Evolutionary conservation across 2,888 invertebrate species (phyloP), one percentile per base, ranked within the genome.

Genomic region (Opisthograptis luteolata): DNA sequence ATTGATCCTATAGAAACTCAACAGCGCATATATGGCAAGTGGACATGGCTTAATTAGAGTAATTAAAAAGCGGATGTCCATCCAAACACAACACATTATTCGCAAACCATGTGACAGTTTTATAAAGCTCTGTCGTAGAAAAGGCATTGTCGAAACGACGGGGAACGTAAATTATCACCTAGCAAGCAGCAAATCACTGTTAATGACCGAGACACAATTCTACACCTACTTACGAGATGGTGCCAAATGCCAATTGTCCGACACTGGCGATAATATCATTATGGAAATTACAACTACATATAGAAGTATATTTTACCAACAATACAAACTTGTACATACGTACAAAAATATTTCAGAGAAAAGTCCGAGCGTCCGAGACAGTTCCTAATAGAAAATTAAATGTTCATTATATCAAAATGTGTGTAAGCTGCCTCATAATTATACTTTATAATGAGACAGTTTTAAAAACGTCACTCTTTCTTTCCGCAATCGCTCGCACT

Each of bases 131-230:
- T 35, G 24, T 28, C 37, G 37, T 24, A 5, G n/a, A 17, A 12
- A 27, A 30, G 35, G 47, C 42, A 60, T 56, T 31, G 53, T 42
- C 42, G 39, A 51, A 51, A 54, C 41, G 58, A 52, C 49, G 62
- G 53, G 61, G 58, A 64, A 66, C 54, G 62, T 53, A 62, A 59
- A 78, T 79, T 76, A 75, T 66, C 70, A 72, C 67, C 65, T 63
- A 69, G 32, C 68, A 73, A 68, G 73, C 61, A 66, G 31, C 68
- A 73, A 71, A 73, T 70, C 64, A 68, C 60, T 64, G 70, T 58
- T 70, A 74, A 74, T 67, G 66, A 65, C 65, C 67, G 51, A 59
- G 55, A 50, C 58, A 63, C 55, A 52, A 44, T 41, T 35, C 24
- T 19, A 34, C 39, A 52, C 50, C 42, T 42, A 34, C 27, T 35